Conservation (phyloP, 2,888 invertebrate genomes). For the Panzeria rudis region DNA sequence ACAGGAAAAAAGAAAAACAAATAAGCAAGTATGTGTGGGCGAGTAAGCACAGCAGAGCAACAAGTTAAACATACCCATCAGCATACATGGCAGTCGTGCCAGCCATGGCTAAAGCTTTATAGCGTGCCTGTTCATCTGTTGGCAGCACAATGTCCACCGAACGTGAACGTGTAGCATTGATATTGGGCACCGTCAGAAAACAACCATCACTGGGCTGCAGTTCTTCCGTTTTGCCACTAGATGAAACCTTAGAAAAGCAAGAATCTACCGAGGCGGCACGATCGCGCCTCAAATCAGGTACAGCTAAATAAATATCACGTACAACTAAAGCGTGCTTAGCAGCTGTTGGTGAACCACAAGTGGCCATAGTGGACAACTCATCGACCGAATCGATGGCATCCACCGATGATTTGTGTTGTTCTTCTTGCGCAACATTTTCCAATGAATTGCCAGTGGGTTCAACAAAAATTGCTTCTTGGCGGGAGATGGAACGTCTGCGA, state of each 20-base stretch:
- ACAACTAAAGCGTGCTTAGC: slow-evolving; percentile 84
- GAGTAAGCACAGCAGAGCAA: slow-evolving; percentile 1
- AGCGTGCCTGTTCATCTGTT: slow-evolving; percentile 92
- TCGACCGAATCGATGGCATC: slow-evolving; percentile 78
- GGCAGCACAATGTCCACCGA: slow-evolving; percentile 95
- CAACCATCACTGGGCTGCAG: slow-evolving; percentile 86
- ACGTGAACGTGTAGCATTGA: slow-evolving; percentile 89
- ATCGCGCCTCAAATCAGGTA: slow-evolving; percentile 92
- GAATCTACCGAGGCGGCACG: slow-evolving; percentile 95
- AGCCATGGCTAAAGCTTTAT: slow-evolving; percentile 91
- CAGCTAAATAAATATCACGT: slow-evolving; percentile 90
- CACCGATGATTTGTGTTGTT: slow-evolving; percentile 77
- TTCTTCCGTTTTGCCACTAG: slow-evolving; percentile 88
- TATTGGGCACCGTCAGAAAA: slow-evolving; percentile 88
- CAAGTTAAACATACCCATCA: slow-evolving; percentile 78
- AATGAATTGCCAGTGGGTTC: slow-evolving; percentile 89
- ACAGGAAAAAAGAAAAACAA: not conserved
- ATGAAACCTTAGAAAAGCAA: slow-evolving; percentile 91
- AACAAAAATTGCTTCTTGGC: slow-evolving; percentile 92
- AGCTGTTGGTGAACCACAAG: slow-evolving; percentile 78
- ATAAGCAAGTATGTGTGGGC: not conserved
- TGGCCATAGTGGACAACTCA: slow-evolving; percentile 83
- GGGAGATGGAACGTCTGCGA: slow-evolving; percentile 89
- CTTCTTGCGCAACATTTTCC: slow-evolving; percentile 87
- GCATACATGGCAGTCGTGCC: slow-evolving; percentile 83